Percentiles rank a stretch among this genome's conserved stretches.
Conservation (phyloP, 2,888 invertebrate genomes). For the Apeira syringaria region DNA sequence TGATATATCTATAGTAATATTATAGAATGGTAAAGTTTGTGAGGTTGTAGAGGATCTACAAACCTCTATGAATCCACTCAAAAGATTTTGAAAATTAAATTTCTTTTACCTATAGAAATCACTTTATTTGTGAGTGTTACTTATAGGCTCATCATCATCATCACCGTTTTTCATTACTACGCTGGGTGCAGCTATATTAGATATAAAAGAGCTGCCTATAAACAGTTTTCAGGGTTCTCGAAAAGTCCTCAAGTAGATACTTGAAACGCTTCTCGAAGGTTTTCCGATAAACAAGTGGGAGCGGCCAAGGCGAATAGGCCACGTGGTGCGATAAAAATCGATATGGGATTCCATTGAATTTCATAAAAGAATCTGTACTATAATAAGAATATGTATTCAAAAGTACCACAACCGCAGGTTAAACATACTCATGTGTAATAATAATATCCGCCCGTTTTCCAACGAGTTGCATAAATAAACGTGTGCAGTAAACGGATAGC, state of each 20-base stretch:
- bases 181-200: too few relatives aligned
- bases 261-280: slow-evolving; percentile 29
- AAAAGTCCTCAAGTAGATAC: slow-evolving; percentile 30
- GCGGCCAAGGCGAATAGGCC: slow-evolving; percentile 39
- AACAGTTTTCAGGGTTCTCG: slow-evolving; percentile 33
- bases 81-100: too few relatives aligned
- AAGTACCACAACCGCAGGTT: neutral
- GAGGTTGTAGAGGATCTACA: too few relatives aligned
- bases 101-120: too few relatives aligned
- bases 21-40: too few relatives aligned
- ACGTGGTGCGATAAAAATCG: slow-evolving; percentile 20
- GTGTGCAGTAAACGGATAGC: slow-evolving; percentile 14
- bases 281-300: slow-evolving; percentile 40
- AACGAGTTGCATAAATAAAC: slow-evolving; percentile 13
- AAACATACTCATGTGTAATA: neutral
- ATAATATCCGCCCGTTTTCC: neutral
- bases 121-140: too few relatives aligned
- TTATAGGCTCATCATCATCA: too few relatives aligned
- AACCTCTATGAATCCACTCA: too few relatives aligned
- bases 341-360: too few relatives aligned
- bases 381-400: neutral
- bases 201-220: slow-evolving; percentile 23
- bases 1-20: too few relatives aligned
- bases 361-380: neutral
- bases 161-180: too few relatives aligned